Base-by-base conservation (phyloP, 2,797 vertebrate genomes). In the Cyclura pinguis region DNA sequence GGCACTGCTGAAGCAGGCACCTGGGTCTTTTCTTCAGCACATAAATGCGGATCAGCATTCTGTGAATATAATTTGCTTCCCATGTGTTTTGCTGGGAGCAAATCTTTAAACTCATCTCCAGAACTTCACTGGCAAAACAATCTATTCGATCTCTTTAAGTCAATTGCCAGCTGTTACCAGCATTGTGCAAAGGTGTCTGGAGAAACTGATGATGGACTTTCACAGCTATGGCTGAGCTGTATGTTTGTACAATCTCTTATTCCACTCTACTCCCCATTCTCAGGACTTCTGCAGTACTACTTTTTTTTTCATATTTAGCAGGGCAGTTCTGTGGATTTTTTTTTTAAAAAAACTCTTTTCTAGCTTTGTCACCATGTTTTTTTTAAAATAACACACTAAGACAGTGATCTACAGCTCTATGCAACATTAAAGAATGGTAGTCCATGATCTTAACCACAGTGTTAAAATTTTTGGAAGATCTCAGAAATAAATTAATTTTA, bases 41-140 rank as follows among this genome's bases (percentile, higher is more conserved):
- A 88, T 55, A 78, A 92, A 35, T 80, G 67, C 87, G 91, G 84
- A 85, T 94, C 93, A 90, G 20, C 52, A 88, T 32, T 91, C 57
- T 6, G 76, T 22, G 14, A 78, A 8, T 55, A 6, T 87, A 84
- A 91, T 91, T 89, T 0, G 0, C 0, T 91, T 84, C 50, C 74
- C 80, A 91, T 87, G 81, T 91, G 85, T 84, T 87, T 91, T 87
- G 47, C 85, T 91, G 0, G 52, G 3, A 5, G 38, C 91, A 62
- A 88, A 1, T 84, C 90, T 91, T 90, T 93, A 83, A 91, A 47
- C 12, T 85, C 7, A 29, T 55, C 80, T 81, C 20, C 27, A 18
- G 92, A 93, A 84, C 16, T 88, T 16, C 38, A 47, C 42, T 47
- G 64, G 81, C 32, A 64, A 52, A 80, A 73, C 52, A 73, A 76